Base-by-base conservation (phyloP, 2,888 invertebrate species). In the Noctuana brunneofusca region DNA sequence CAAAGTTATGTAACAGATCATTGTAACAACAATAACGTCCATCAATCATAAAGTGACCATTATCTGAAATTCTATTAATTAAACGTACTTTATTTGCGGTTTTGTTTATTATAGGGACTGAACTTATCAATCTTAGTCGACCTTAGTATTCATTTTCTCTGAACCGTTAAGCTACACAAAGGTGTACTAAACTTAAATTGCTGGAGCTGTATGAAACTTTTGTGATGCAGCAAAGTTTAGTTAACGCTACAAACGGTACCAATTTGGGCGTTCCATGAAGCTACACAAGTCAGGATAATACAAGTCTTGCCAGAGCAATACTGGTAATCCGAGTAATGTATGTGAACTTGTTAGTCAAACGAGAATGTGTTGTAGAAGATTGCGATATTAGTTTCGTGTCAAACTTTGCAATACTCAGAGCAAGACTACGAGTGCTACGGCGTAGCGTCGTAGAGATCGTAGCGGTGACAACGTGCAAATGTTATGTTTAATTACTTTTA, bases 241-340 rank as follows among this genome's bases (percentile, higher is more conserved):
- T 27, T 48, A 54, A n/a, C 12, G 41, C 35, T 54, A 48, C 53
- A 60, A 54, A 62, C 38, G 52, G 14, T 22, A 46, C 52, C 43
- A 59, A 59, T 59, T 59, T 59, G 41, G 46, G 59, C 32, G 32
- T 48, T 46, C 43, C 43, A 14, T 30, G 27, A 18, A 43, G 46
- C 43, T 11, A 30, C 12, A 50, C 18, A 52, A 59, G 38, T 16
- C 38, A 24, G 24, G 43, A 52, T 52, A 14, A 46, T 35, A 59
- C 54, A 60, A 54, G 46, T 32, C 30, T 48, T 54, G 60, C 22
- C 46, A 46, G 43, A 48, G 48, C 54, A 48, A 62, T 55, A 62
- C 49, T 55, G 48, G 60, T 55, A 55, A 62, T 55, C 48, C 55
- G 48, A 49, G 54, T 55, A 62, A 55, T 62, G 48, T 62, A 62